A percentile compares a stretch with the other conserved stretches of the same genome.
These are phyloP conservation scores for Chelon auratus DNA, from an alignment of 2,797 vertebrate genomes.

Conservation along the genomic window DNA sequence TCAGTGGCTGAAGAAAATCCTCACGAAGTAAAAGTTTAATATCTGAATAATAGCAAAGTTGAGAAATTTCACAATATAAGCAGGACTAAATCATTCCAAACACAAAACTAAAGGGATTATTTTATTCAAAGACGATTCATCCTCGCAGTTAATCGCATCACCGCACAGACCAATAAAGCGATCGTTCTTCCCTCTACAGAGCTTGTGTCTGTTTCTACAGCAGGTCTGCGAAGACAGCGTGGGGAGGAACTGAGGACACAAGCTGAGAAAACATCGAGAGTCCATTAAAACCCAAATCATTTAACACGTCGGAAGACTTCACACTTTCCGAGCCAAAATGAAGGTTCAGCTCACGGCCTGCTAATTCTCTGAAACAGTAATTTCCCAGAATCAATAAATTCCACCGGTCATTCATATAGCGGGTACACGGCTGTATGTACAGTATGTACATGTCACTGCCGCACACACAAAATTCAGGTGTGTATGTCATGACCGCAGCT, in stretches of 20 bases:
- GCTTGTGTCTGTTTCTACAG: background rate
- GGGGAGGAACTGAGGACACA: background rate
- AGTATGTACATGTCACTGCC: no score
- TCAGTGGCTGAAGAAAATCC: background rate
- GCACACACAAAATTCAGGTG: no score
- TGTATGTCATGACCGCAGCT: no score
- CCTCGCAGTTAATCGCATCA: background rate
- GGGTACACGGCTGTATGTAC: no score
- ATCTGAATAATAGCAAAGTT: background rate
- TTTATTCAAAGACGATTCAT: background rate
- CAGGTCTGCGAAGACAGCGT: background rate
- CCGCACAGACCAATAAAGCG: background rate
- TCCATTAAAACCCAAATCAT: background rate
- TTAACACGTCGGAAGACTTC: constrained; percentile 9
- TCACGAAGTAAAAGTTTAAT: background rate
- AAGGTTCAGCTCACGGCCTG: background rate
- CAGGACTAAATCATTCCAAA: background rate
- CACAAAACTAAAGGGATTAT: background rate
- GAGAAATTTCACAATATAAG: background rate
- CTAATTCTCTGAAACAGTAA: background rate
- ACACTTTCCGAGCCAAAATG: background rate
- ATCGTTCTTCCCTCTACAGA: background rate
- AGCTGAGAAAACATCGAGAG: background rate
- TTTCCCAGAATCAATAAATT: background rate
- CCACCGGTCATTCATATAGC: no score